Base-by-base conservation (phyloP, 1,140 invertebrate species). In the Drosophila ogumai region DNA sequence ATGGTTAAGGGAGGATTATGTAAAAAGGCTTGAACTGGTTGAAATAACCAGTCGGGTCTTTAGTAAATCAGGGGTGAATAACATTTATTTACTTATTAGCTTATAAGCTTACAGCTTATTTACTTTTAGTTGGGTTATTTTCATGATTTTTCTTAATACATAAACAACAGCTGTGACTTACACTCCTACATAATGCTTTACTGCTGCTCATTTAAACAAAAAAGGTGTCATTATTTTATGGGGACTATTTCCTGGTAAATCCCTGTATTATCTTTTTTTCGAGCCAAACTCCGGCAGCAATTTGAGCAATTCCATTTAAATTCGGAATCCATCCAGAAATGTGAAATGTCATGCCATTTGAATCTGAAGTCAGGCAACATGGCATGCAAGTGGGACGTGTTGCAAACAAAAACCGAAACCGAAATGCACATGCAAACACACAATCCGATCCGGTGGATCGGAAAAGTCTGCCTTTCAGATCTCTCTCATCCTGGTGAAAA, bases 321-420 rank as follows among this genome's bases (percentile, higher is more conserved):
- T 66, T 52, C 60, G 58, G 44, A 76, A 71, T 72, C 59, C 52
- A 66, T 58, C 22, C 44, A 75, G 54, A 71, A 80, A 88, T 88
- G 65, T 79, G 56, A 77, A 72, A 71, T 88, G 84, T 88, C 84
- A 87, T 88, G 74, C 68, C 41, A 71, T 57, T 71, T 80, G 69
- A 73, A 81, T 59, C 50, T 60, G 54, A 75, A 76, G 64, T 87
- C 72, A 67, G 75, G 67, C 67, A 79, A 82, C 71, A 40, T 64
- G 38, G 77, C 64, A 61, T 73, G 59, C 66, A 34, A 34, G 50
- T 54, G 52, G 69, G 68, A 87, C 85, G 84, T 88, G 84, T 75
- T 84, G 84, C 80, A 80, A 73, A 87, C 84, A 87, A 87, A 75
- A 82, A 82, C 65, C 43, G 32, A 75, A 64, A 46, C 28, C 38